Percentiles rank a stretch among this genome's conserved stretches.
These are phyloP conservation scores for Synanthedon tipuliformis DNA, from an alignment of 2,888 invertebrate genomes.

Conservation along the genomic window DNA sequence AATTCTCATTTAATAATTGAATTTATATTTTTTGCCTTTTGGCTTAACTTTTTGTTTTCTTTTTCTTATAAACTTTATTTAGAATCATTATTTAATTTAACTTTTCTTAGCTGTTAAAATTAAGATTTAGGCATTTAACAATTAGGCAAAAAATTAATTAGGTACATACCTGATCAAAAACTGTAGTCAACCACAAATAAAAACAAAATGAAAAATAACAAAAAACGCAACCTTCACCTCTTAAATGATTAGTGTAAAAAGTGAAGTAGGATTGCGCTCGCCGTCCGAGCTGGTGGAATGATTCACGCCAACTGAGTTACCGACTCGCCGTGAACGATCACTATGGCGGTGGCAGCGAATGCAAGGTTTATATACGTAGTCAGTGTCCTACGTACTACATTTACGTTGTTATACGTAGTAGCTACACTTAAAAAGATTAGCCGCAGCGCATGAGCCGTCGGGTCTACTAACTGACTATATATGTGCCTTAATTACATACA, in stretches of 20 bases:
- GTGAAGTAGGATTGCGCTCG: not conserved
- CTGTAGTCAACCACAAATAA: constrained; percentile 13
- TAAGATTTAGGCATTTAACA: no score
- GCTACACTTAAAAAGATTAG: constrained; percentile 33
- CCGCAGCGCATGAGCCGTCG: constrained; percentile 39
- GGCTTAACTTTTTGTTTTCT: no score
- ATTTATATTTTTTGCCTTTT: no score
- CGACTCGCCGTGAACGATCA: constrained; percentile 24
- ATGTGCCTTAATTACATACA: no score
- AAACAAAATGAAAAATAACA: constrained; percentile 9
- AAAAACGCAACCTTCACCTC: constrained; percentile 16
- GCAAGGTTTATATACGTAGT: constrained; percentile 34
- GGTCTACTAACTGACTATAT: constrained; percentile 14
- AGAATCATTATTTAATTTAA: no score
- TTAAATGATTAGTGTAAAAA: not conserved
- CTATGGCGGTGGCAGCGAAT: no score
- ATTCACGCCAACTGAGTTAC: constrained; percentile 22
- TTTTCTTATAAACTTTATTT: no score
- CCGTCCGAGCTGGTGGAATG: not conserved
- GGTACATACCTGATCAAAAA: not conserved
- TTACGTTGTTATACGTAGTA: constrained; percentile 12
- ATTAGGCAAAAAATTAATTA: not conserved
- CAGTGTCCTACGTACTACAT: not conserved
- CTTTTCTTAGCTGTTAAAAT: no score
- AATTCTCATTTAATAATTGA: no score